Percentiles rank a stretch among this genome's conserved stretches.
Conservation (phyloP, 2,797 vertebrate species). For the Zenarchopterus dispar region DNA sequence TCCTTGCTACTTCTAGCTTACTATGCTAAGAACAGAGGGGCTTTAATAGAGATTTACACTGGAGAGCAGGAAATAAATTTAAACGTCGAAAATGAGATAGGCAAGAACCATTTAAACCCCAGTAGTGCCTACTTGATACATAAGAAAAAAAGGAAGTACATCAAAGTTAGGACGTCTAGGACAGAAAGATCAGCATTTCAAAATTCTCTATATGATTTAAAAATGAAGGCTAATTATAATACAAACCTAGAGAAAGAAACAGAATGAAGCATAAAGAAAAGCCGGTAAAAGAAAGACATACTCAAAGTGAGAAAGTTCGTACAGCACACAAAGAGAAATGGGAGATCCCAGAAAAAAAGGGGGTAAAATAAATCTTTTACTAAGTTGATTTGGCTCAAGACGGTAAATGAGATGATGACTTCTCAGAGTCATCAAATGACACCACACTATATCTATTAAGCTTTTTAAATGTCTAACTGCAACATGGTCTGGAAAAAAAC, state of each 20-base stretch:
- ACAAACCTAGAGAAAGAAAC: conserved; percentile 61
- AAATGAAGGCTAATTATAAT: conserved; percentile 86
- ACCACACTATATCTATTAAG: conserved; percentile 61
- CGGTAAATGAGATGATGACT: conserved; percentile 58
- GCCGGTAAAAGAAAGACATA: conserved; percentile 27
- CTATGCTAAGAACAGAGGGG: conserved; percentile 80
- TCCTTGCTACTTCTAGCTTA: conserved; percentile 75
- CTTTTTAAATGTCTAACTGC: conserved; percentile 27
- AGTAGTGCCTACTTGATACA: conserved; percentile 83
- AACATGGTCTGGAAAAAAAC: neutral
- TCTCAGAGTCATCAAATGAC: conserved; percentile 64
- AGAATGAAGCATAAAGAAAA: conserved; percentile 17
- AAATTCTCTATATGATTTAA: conserved; percentile 78
- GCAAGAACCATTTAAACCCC: conserved; percentile 88
- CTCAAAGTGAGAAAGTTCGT: conserved; percentile 57
- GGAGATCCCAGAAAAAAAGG: conserved; percentile 60
- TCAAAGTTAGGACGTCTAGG: conserved; percentile 86
- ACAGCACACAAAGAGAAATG: conserved; percentile 49
- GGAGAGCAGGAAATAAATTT: conserved; percentile 82
- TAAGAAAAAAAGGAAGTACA: conserved; percentile 64
- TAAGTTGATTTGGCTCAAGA: conserved; percentile 60
- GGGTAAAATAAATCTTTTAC: conserved; percentile 71
- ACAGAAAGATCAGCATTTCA: conserved; percentile 88
- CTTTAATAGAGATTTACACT: conserved; percentile 90
- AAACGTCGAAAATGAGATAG: conserved; percentile 89